Base-by-base conservation (phyloP, 1,140 invertebrate species). In the Pissodes strobi region DNA sequence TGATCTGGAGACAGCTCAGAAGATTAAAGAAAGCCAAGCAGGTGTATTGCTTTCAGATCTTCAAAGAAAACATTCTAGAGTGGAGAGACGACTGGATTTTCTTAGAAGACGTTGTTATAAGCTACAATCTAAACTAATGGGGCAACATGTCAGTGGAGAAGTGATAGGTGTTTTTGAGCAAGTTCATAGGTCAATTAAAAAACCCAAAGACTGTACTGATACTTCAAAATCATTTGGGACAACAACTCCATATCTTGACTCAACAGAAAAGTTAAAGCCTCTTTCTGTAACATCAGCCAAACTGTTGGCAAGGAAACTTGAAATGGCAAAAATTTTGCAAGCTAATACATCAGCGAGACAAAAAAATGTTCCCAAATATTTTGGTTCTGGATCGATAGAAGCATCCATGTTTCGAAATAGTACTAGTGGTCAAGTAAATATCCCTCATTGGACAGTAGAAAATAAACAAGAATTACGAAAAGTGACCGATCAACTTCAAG, bases 111-210 rank as follows among this genome's bases (percentile, higher is more conserved):
- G 92, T 41, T 77, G 94, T 30, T 79, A 88, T 0, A 91, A 93
- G 72, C 76, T 92, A 5, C 91, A 94, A 76, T 83, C 86, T 0
- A 81, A 85, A 48, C 79, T 87, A 13, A 81, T 92, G 66, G 89
- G 91, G 10, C 85, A 85, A 48, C 90, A 93, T 74, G 82, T 87
- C 19, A 86, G 86, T 49, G 87, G 90, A 58, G 90, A 95, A 76
- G 84, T 90, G 1, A 83, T 84, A 12, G 84, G 87, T 55, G 82
- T 92, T 56, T 80, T 93, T 73, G 87, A 90, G 73, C 78, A 89
- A 75, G 85, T 89, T 37, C 85, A 87, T 59, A 82, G 78, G 74
- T 81, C 75, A 67, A 78, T 70, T 76, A 82, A 69, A 78, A 66
- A 69, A 52, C 41, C 67, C 2, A 72, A 73, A 62, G 72, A 73